These are phyloP conservation scores for Tenthredo amoena DNA, from an alignment of 2,888 invertebrate genomes.

Conservation along the genomic window DNA sequence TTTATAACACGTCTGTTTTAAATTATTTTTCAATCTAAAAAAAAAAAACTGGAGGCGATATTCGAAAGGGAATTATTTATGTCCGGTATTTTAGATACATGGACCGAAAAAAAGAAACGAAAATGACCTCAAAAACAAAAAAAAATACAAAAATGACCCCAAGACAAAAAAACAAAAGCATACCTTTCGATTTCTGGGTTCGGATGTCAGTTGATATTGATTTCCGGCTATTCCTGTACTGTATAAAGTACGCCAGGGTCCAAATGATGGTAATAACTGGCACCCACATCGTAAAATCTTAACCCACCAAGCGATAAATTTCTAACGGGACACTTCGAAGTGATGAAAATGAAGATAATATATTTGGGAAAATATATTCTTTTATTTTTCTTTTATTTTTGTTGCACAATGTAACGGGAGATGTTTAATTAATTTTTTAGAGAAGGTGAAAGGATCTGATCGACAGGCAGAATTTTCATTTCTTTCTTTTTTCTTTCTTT, in stretches of 20 bases:
- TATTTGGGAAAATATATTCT: background rate
- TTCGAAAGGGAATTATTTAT: background rate
- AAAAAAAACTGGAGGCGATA: background rate
- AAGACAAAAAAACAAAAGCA: background rate
- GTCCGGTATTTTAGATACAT: background rate
- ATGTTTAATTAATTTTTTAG: background rate
- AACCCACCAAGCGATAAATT: background rate
- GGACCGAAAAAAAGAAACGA: background rate
- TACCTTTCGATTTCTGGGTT: slow-evolving; percentile 17
- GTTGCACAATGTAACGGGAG: background rate
- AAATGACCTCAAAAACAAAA: too few relatives aligned
- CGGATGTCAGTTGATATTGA: background rate
- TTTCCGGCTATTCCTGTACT: slow-evolving; percentile 58
- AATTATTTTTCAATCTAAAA: too few relatives aligned
- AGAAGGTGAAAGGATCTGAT: background rate
- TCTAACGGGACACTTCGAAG: background rate
- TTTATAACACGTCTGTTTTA: too few relatives aligned
- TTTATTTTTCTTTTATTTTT: background rate
- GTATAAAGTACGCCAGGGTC: slow-evolving; percentile 66
- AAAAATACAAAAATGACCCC: background rate
- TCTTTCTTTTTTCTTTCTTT: background rate
- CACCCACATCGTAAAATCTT: slow-evolving; percentile 65
- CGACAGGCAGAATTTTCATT: background rate
- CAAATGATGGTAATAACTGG: slow-evolving; percentile 68
- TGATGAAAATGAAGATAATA: background rate